These are phyloP conservation scores for Pogonomyrmex barbatus DNA, from an alignment of 1,140 invertebrate genomes.

Conservation along the genomic window DNA sequence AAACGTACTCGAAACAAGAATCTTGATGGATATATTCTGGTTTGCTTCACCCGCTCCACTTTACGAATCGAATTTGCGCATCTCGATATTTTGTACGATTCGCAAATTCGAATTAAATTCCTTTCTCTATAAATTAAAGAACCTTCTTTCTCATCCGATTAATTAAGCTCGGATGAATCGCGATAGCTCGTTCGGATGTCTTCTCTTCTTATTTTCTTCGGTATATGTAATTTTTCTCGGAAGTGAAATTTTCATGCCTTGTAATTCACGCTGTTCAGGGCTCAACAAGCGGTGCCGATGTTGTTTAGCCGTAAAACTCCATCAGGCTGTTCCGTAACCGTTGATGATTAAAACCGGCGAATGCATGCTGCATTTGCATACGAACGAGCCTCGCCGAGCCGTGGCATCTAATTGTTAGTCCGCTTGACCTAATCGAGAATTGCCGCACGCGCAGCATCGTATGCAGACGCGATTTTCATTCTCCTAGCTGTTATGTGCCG, in stretches of 20 bases:
- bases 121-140: not conserved
- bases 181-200: not conserved
- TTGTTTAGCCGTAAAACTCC: conserved; percentile 40
- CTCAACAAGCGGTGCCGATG: not conserved
- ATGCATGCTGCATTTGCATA: conserved; percentile 72
- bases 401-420: conserved; percentile 72
- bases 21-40: not conserved
- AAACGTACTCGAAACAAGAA: not conserved
- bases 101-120: not conserved
- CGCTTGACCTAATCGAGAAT: conserved; percentile 59
- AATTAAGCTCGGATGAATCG: not conserved
- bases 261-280: conserved; percentile 10
- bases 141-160: not conserved
- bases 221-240: not conserved
- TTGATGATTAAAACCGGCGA: conserved; percentile 32
- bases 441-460: conserved; percentile 53
- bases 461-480: conserved; percentile 63
- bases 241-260: conserved; percentile 4
- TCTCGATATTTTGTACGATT: not conserved
- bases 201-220: not conserved
- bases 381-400: conserved; percentile 64
- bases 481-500: conserved; percentile 25
- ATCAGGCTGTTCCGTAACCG: conserved; percentile 35
- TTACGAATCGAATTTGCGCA: not conserved
- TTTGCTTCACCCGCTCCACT: not conserved